phyloP scores from a whole-genome alignment of 2,888 invertebrate genomes.

The Hirtodrosophila trivittata region DNA sequence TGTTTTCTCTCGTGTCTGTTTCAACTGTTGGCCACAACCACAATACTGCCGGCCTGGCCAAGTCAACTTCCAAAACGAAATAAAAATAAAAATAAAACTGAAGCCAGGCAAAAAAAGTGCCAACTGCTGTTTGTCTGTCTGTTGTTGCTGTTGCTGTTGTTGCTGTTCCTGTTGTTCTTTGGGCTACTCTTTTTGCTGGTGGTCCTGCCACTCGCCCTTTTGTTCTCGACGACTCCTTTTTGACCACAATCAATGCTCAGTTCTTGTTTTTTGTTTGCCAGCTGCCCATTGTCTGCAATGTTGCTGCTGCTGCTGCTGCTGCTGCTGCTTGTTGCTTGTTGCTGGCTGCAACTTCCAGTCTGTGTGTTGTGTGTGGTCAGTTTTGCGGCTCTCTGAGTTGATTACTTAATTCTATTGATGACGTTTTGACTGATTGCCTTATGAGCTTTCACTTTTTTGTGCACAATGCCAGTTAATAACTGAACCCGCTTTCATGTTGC shows the following conservation, averaged over 20 bases:
- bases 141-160: conserved; percentile 16
- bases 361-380: conserved; percentile 69
- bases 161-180: conserved; percentile 24
- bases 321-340: conserved; percentile 13
- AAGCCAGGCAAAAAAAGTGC: conserved; percentile 48
- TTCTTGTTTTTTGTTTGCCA: conserved; percentile 17
- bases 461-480: conserved; percentile 66
- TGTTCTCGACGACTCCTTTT: conserved; percentile 63
- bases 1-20: conserved; percentile 39
- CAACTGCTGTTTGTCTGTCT: conserved; percentile 60
- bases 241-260: conserved; percentile 71
- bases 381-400: conserved; percentile 62
- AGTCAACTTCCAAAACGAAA: conserved; percentile 39
- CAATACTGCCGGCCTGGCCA: conserved; percentile 34
- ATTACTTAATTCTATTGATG: conserved; percentile 82
- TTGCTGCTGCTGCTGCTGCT: not conserved
- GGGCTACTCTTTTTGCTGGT: conserved; percentile 51
- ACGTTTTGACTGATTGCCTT: conserved; percentile 80
- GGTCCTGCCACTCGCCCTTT: conserved; percentile 65
- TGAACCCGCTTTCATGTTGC: conserved; percentile 55
- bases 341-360: conserved; percentile 9
- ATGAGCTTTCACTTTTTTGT: conserved; percentile 78
- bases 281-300: conserved; percentile 43
- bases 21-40: conserved; percentile 47
- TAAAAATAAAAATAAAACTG: not conserved